These are phyloP conservation scores for Pachymerium ferrugineum DNA, from an alignment of 2,888 invertebrate species.

Conservation along the genomic window DNA sequence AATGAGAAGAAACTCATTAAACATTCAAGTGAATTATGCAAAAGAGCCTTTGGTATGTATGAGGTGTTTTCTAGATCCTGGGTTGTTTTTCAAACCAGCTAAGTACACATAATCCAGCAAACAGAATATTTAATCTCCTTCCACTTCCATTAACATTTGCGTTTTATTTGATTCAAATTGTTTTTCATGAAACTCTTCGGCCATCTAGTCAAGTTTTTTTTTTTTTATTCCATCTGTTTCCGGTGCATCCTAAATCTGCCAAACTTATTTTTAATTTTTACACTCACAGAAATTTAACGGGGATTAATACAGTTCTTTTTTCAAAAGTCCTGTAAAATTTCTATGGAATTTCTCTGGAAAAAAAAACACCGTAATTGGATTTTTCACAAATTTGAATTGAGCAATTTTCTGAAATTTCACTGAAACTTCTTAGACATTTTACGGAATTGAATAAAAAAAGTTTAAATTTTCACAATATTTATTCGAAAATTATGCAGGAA, in stretches of 20 bases:
- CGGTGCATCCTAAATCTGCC: background rate
- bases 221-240: background rate
- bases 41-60: slow-evolving; percentile 22
- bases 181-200: too few relatives aligned
- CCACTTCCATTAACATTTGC: slow-evolving; percentile 11
- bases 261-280: background rate
- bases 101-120: slow-evolving; percentile 19
- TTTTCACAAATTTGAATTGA: too few relatives aligned
- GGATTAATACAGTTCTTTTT: too few relatives aligned
- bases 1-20: slow-evolving; percentile 25
- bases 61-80: slow-evolving; percentile 2
- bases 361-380: too few relatives aligned
- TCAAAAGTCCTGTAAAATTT: too few relatives aligned
- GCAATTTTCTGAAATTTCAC: too few relatives aligned
- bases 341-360: too few relatives aligned
- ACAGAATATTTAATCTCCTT: slow-evolving; percentile 20
- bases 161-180: background rate
- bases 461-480: too few relatives aligned
- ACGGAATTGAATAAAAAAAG: too few relatives aligned
- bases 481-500: too few relatives aligned
- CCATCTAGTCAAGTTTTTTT: background rate
- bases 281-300: too few relatives aligned
- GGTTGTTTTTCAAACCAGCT: slow-evolving; percentile 11
- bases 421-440: too few relatives aligned
- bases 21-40: slow-evolving; percentile 20